Conservation (phyloP, 2,797 vertebrate species). For the Strix occidentalis region DNA sequence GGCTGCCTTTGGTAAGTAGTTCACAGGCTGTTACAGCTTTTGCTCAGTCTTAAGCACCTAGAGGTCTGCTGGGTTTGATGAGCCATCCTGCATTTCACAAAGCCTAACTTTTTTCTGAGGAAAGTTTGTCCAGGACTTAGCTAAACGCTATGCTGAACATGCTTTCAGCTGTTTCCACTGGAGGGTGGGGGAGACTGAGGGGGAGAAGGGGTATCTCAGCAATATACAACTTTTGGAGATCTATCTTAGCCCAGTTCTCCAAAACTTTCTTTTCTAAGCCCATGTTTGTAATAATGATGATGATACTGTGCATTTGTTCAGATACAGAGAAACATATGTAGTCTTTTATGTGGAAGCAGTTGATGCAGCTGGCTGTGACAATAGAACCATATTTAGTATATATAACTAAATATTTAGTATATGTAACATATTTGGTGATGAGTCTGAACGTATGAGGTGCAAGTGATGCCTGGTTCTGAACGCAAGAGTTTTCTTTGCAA, state of each 20-base stretch:
- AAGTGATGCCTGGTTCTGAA: neutral
- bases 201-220: neutral
- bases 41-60: neutral
- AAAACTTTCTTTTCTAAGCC: neutral
- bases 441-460: neutral
- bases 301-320: neutral
- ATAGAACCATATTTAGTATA: neutral
- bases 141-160: neutral
- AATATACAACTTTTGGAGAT: neutral
- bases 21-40: neutral
- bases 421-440: neutral
- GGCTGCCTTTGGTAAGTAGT: constrained; percentile 81
- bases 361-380: neutral
- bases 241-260: neutral
- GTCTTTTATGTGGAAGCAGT: neutral
- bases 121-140: neutral
- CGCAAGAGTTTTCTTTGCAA: neutral
- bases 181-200: fast-evolving
- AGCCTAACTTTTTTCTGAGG: neutral
- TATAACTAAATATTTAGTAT: neutral
- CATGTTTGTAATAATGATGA: neutral
- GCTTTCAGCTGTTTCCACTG: neutral
- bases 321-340: neutral
- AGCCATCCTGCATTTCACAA: neutral
- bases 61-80: neutral